Base-by-base conservation (phyloP, 2,888 invertebrate genomes). In the Stenodema calcarata region DNA sequence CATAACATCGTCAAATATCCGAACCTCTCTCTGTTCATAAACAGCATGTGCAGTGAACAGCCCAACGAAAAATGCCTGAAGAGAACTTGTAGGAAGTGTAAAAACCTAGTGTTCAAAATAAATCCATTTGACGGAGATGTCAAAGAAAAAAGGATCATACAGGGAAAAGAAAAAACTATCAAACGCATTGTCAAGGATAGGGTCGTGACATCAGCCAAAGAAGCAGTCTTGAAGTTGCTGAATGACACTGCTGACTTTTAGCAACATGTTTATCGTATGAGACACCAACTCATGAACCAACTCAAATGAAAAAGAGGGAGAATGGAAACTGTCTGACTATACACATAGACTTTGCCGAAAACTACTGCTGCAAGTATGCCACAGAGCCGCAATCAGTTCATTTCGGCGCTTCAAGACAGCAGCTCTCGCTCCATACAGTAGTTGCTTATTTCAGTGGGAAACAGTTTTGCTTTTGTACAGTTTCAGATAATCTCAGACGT, bases 351-450 rank as follows among this genome's bases (percentile, higher is more conserved):
- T 69, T 69, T 9, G 6, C 7, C 18, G 69, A 69, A 69, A 69
- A 69, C 35, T 76, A 76, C 76, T 9, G 1, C 9, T 41, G 76
- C 76, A 35, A 76, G 28, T 76, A 30, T 16, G 35, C 76, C 1
- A 11, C 6, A 4, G 28, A 80, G 28, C 80, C 50, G 1, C 91
- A 91, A 87, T 88, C 90, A 6, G 90, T 90, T 87, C 44, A 47
- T 9, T 41, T 80, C 14, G 28, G 44, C 1, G 27, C 18, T 18
- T 50, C 44, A 6, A 1, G 42, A 80, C 47, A 47, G n/a, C 70
- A 47, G 69, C 0, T 75, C 62, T 73, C 42, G 41, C 16, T 42
- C 2, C 69, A 69, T 9, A 69, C 69, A 28, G 69, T 69, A 4
- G 69, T 69, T 1, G 69, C 23, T 11, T 76, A 76, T 18, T 54